Evolutionary conservation across 2,888 invertebrate species (phyloP), one percentile per base, ranked within the genome.

Genomic region (Xestoiulus laeticollis): DNA sequence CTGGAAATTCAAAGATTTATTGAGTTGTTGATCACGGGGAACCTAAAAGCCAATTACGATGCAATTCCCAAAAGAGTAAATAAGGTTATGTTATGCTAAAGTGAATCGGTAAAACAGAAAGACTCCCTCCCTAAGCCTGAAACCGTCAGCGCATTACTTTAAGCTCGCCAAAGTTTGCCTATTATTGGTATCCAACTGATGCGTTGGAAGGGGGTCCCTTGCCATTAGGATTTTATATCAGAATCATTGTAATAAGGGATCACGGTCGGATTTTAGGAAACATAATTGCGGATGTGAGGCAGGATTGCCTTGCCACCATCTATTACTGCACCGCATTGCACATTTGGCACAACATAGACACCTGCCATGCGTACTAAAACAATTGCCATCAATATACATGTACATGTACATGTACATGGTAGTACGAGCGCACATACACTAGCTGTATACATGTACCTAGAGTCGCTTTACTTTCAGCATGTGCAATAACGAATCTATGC

Each of bases 31-130:
- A 68, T 68, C 26, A 26, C 68, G 26, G 68, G 68, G 68, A 22
- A n/a, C 5, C 68, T 22, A 26, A 38, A 22, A 68, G 68, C 68
- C 68, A 26, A 68, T 68, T n/a, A 68, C 4, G 26, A 22, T 22
- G 26, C 68, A 68, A n/a, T 26, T 68, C 68, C 26, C 68, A 68
- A 26, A n/a, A 68, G 68, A 68, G 68, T 68, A 68, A 38, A 68
- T 68, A 68, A 68, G 68, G 68, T 68, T 68, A 68, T 68, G 68
- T 19, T 68, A 68, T 68, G 68, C 68, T 68, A 68, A n/a, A 68
- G 68, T 68, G 12, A 68, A 68, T 68, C 10, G 26, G 10, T 68
- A 68, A 68, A 68, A 68, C n/a, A 68, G 68, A 68, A 26, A 22
- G 68, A 68, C 68, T 10, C 26, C 68, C 68, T 68, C 1, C 26